Conservation (phyloP, 2,797 vertebrate species). For the Pterois miles region DNA sequence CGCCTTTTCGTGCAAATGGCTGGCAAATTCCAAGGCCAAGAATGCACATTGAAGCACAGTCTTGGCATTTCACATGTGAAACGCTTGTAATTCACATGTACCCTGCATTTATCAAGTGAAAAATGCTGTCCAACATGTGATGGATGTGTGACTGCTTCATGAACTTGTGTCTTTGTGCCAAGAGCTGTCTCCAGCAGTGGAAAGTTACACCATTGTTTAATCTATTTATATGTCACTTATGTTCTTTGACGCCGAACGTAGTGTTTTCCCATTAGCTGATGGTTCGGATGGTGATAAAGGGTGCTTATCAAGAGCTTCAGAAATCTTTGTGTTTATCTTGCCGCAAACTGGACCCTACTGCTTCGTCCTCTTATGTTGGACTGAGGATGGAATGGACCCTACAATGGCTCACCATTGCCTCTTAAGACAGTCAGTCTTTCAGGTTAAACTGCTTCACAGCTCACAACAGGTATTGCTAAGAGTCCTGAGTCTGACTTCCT, state of each 20-base stretch:
- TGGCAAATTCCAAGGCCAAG: not conserved
- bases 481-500: not conserved
- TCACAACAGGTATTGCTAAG: not conserved
- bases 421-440: not conserved
- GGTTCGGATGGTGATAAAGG: not conserved
- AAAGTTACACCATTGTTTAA: no score
- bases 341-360: not conserved
- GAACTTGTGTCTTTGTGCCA: no score
- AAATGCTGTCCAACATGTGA: no score
- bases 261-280: not conserved
- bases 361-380: not conserved
- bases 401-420: not conserved
- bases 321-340: not conserved
- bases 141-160: no score
- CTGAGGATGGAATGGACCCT: not conserved
- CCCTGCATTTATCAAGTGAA: no score
- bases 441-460: not conserved
- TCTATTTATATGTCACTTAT: not conserved
- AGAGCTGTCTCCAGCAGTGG: no score
- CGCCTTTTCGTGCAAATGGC: no score
- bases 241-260: not conserved
- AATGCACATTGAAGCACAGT: not conserved
- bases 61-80: not conserved
- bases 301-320: not conserved
- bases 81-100: not conserved